Evolutionary conservation across 2,888 invertebrate genomes (phyloP).

Genomic region (Entomobrya multifasciata): DNA sequence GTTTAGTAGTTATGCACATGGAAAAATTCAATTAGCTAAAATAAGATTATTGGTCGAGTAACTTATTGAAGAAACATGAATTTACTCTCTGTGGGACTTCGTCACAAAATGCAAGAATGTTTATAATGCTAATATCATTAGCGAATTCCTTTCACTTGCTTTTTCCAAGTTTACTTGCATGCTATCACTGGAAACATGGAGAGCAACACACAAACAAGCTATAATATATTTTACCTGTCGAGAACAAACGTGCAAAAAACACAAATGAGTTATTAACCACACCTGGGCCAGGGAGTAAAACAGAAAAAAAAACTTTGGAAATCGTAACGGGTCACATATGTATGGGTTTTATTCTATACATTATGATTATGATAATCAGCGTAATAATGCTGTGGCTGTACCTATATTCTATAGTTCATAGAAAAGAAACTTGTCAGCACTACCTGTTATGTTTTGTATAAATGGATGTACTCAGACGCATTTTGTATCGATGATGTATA

Average conservation of each 20-base stretch:
- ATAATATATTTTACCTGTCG: neutral
- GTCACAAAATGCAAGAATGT: neutral
- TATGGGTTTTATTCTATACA: neutral
- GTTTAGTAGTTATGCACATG: neutral
- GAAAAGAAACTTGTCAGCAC: neutral
- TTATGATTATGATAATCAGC: neutral
- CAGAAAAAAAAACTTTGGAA: constrained; percentile 22
- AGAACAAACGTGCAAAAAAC: neutral
- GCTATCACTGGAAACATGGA: neutral
- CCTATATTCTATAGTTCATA: neutral
- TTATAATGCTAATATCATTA: constrained; percentile 32
- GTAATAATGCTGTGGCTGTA: neutral
- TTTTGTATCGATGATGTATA: neutral
- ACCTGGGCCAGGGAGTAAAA: constrained; percentile 24
- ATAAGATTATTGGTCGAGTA: neutral
- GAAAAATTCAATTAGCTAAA: constrained; percentile 5
- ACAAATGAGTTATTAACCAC: constrained; percentile 59
- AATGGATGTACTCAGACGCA: neutral
- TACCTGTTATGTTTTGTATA: neutral
- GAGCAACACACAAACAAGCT: neutral
- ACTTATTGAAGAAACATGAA: neutral
- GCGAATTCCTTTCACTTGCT: constrained; percentile 23
- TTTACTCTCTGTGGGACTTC: neutral
- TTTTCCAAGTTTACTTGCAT: constrained; percentile 12
- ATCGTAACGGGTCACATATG: neutral